Evolutionary conservation across 2,797 vertebrate genomes (phyloP), one percentile per base, ranked within the genome.

Genomic region (Cyprinodon diabolis): DNA sequence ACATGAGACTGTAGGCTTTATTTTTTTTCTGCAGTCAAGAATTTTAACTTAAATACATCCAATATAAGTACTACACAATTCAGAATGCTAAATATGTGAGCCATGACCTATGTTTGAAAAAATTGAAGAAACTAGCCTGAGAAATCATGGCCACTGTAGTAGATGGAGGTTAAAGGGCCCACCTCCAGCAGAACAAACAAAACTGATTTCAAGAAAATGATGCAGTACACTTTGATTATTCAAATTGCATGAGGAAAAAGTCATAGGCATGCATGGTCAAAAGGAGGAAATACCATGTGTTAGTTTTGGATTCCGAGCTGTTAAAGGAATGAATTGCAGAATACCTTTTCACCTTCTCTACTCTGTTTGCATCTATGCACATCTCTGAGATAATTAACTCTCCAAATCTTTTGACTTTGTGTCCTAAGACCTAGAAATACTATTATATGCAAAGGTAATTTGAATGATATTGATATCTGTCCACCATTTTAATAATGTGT

Each of bases 371-470:
- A 85, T 80, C 79, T 84, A 51, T 21, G 76, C 76, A 68, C 25
- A 83, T 75, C 66, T 54, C n/a, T 82, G 69, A 77, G 72, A 81
- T 85, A 89, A 86, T 82, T 89, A 80, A 86, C 63, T 51, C 71
- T 69, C 60, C 84, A 81, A 86, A 83, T 73, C 80, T 48, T 86
- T 74, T 86, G 85, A 90, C 69, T 86, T 82, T 78, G 78, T 78
- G 66, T 80, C 56, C 56, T 85, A 17, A 73, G 48, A 63, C 43
- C 14, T 25, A 15, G 57, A 76, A 73, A 43, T 51, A 43, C 78
- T 71, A 79, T 56, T 76, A 74, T 23, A 43, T 67, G 74, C 57
- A 65, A 73, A 83, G 45, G 23, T 19, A 67, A 35, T 47, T 30
- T 30, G 37, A 58, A 56, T 74, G 76, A 5, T 47, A 48, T 6